These are phyloP conservation scores for Percina caprodes DNA, from an alignment of 2,113 vertebrate genomes.

Conservation along the genomic window DNA sequence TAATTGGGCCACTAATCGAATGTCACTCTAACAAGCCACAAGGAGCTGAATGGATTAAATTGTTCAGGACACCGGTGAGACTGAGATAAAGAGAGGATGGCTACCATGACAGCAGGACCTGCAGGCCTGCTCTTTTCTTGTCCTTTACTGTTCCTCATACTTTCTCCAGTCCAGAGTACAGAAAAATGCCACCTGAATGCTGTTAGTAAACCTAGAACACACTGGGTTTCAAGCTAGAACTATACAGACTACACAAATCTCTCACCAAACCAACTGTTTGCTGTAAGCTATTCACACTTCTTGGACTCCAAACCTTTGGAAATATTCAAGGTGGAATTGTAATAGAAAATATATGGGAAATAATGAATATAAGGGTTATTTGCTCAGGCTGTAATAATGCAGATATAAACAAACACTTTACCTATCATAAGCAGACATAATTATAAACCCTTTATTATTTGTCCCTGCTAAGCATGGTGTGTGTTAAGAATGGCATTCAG, in stretches of 20 bases:
- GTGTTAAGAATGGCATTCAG: neutral
- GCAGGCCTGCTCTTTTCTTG: slow-evolving; percentile 53
- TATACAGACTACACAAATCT: slow-evolving; percentile 11
- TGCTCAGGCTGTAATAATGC: too few species aligned
- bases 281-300: neutral
- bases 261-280: slow-evolving; percentile 5
- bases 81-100: slow-evolving; percentile 68
- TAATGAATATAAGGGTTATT: too few species aligned
- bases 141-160: slow-evolving; percentile 59
- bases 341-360: neutral
- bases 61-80: slow-evolving; percentile 74
- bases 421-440: too few species aligned
- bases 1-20: slow-evolving; percentile 92
- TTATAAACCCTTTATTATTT: neutral
- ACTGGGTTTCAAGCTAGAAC: slow-evolving; percentile 5
- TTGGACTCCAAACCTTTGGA: neutral
- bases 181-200: slow-evolving; percentile 41
- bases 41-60: slow-evolving; percentile 83
- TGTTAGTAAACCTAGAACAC: slow-evolving; percentile 23
- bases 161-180: slow-evolving; percentile 42
- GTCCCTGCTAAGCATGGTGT: neutral
- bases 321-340: neutral
- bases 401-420: too few species aligned
- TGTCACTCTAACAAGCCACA: slow-evolving; percentile 82
- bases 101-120: slow-evolving; percentile 65